These are phyloP conservation scores for Alcedo atthis DNA, from an alignment of 2,797 vertebrate genomes.

Conservation along the genomic window DNA sequence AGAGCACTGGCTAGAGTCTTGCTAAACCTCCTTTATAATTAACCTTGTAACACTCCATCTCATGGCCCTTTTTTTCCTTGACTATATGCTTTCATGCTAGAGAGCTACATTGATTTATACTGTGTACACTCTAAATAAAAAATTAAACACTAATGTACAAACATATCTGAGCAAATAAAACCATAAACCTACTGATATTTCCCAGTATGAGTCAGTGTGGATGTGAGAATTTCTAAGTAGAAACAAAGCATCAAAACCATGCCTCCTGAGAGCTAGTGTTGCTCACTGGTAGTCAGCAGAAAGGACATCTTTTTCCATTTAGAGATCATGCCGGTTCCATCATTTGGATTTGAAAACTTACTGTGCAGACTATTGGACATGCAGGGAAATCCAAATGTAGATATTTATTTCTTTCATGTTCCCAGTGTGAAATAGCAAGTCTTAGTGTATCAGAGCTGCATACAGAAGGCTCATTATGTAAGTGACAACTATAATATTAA, in stretches of 20 bases:
- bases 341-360: constrained; percentile 2
- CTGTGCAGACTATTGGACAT: background rate
- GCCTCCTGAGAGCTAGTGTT: background rate
- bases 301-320: background rate
- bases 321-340: background rate
- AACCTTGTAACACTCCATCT: background rate
- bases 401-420: constrained; percentile 18
- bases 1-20: background rate
- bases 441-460: background rate
- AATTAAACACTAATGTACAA: background rate
- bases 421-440: constrained; percentile 17
- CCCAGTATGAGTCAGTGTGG: background rate
- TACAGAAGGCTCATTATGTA: constrained; percentile 42
- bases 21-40: background rate
- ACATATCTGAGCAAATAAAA: background rate
- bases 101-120: background rate
- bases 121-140: background rate
- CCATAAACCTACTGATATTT: background rate
- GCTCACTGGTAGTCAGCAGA: background rate
- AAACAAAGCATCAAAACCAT: background rate
- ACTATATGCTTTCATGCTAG: background rate
- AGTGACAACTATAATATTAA: constrained; percentile 59
- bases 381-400: constrained; percentile 1
- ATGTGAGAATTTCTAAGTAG: background rate
- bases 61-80: background rate